Conservation (phyloP, 2,113 vertebrate species). For the Cisticola juncidis region DNA sequence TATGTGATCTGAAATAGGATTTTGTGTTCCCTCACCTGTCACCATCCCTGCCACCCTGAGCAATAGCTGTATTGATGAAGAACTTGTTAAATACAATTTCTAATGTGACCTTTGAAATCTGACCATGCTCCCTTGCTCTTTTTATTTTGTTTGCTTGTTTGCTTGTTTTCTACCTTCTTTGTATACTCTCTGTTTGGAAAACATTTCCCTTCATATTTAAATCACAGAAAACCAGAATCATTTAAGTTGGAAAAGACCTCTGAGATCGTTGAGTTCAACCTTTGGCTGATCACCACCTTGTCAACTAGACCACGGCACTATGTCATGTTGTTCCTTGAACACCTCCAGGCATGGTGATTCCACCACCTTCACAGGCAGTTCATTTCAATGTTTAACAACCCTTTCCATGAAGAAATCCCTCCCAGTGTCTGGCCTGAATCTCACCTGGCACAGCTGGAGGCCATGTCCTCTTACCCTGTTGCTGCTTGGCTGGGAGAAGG, state of each 20-base stretch:
- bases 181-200: neutral
- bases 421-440: neutral
- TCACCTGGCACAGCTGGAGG: neutral
- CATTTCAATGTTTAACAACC: neutral
- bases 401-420: neutral
- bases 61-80: neutral
- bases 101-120: neutral
- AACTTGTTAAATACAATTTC: neutral
- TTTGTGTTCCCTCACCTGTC: neutral
- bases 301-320: neutral
- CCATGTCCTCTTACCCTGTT: neutral
- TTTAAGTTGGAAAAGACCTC: neutral
- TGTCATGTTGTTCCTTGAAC: rapidly evolving
- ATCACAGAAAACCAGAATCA: neutral
- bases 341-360: neutral
- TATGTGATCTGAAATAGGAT: neutral
- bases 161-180: neutral
- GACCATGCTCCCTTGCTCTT: neutral
- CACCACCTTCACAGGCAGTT: neutral
- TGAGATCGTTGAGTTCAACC: neutral
- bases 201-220: neutral
- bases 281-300: neutral
- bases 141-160: neutral
- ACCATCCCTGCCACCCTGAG: neutral
- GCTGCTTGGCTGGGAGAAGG: neutral